Evolutionary conservation across 1,140 invertebrate genomes (phyloP), one percentile per base, ranked within the genome.

Genomic region (Portunus trituberculatus): DNA sequence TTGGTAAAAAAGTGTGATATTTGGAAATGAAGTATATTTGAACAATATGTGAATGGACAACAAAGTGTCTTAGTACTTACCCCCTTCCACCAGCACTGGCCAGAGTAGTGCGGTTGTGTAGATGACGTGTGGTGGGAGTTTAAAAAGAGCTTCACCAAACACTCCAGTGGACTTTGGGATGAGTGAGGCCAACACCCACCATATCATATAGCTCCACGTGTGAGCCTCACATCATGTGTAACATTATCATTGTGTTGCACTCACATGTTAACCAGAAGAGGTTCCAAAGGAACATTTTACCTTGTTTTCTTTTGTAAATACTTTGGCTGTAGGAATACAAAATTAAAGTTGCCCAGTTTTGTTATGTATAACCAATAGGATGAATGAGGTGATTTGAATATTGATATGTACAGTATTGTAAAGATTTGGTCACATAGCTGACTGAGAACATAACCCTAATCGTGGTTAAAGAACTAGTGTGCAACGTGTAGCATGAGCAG

Each of bases 41-140:
- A 59, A 95, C 67, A 86, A 93, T 95, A 82, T 92, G 83, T 88
- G 84, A 95, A 95, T 93, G 93, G 48, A 94, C 93, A 95, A 95
- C 94, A 92, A 95, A 95, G 95, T 95, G 95, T 95, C 95, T 95
- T 95, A 95, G 95, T 95, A 95, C 95, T 95, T 95, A 95, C 95
- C 88, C 82, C 76, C 87, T 90, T 93, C 91, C 92, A 93, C 67
- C 95, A 90, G 84, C 67, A 91, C 92, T 93, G 92, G 92, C 92
- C 92, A 82, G 84, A 92, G 91, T 95, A 92, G 90, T 91, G 90
- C 84, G 91, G 90, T 93, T 95, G 94, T 95, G 94, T 91, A 92
- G 90, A 89, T 94, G 86, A 92, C 89, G 94, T 95, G 89, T 94
- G 93, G 93, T 94, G 87, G 88, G 67, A 90, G 32, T 82, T 67